These are phyloP conservation scores for Clangula hyemalis DNA, from an alignment of 2,797 vertebrate genomes.

Conservation along the genomic window DNA sequence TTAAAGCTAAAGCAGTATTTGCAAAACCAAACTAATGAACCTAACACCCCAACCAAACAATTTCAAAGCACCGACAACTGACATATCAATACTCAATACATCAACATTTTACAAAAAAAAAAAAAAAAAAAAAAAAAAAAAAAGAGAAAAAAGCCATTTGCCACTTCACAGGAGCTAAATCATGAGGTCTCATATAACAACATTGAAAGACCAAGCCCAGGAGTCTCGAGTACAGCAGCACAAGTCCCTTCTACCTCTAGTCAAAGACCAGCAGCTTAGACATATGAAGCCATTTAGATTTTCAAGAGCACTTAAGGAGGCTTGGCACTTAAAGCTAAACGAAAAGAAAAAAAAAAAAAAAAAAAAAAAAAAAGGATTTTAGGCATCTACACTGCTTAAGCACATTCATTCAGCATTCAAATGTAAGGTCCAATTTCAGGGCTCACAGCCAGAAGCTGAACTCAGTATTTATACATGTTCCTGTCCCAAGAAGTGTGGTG, in stretches of 20 bases:
- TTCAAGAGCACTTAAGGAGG: not conserved
- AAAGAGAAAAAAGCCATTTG: not conserved
- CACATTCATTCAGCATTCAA: not conserved
- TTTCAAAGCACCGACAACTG: not conserved
- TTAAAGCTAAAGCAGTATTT: not conserved
- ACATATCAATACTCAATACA: not conserved
- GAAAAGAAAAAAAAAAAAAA: not conserved
- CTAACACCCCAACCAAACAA: not conserved
- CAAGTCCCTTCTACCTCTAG: not conserved
- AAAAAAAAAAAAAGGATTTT: not conserved
- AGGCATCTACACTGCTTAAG: not conserved
- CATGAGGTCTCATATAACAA: not conserved
- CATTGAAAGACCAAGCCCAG: not conserved
- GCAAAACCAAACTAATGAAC: not conserved
- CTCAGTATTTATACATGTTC: not conserved
- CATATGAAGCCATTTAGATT: not conserved
- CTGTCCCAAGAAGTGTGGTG: not conserved
- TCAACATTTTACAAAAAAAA: not conserved
- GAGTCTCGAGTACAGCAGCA: not conserved
- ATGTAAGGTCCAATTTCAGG: not conserved
- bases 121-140: not conserved
- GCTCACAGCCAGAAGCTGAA: not conserved
- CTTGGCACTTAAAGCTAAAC: not conserved
- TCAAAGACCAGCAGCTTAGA: not conserved
- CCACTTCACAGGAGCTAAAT: not conserved